Conservation (phyloP, 2,797 vertebrate genomes). For the Fratercula arctica region DNA sequence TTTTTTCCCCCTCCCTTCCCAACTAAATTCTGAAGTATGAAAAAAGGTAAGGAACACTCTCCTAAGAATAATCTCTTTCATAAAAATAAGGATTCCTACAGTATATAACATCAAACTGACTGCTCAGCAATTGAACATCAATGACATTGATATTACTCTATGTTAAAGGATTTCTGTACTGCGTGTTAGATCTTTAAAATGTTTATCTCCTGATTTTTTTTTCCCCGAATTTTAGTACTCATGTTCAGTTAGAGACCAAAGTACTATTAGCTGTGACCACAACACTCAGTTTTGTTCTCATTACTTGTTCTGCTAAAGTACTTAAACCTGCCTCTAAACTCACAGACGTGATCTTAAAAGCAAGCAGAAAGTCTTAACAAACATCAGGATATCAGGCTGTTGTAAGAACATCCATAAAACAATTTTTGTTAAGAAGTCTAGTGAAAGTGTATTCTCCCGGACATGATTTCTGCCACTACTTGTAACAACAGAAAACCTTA, state of each 20-base stretch:
- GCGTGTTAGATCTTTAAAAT: neutral
- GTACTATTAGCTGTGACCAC: neutral
- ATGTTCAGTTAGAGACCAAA: neutral
- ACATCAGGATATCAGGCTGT: neutral
- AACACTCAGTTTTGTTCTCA: neutral
- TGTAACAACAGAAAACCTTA: neutral
- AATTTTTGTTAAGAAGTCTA: neutral
- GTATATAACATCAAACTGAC: neutral
- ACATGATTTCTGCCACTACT: neutral
- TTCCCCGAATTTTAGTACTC: neutral
- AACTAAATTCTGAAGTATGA: neutral
- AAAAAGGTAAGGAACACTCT: neutral
- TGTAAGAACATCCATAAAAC: neutral
- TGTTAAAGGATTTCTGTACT: neutral
- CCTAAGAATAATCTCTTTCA: neutral
- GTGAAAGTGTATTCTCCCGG: neutral
- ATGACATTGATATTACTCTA: too few species aligned
- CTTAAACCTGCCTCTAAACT: neutral
- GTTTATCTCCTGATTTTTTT: neutral
- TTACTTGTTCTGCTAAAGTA: neutral
- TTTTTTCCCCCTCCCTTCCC: neutral
- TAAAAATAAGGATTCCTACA: neutral
- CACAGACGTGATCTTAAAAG: neutral
- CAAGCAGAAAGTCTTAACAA: neutral
- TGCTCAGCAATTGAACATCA: neutral